Evolutionary conservation across 1,140 invertebrate genomes (phyloP), one percentile per base, ranked within the genome.

Genomic region (Apis laboriosa): DNA sequence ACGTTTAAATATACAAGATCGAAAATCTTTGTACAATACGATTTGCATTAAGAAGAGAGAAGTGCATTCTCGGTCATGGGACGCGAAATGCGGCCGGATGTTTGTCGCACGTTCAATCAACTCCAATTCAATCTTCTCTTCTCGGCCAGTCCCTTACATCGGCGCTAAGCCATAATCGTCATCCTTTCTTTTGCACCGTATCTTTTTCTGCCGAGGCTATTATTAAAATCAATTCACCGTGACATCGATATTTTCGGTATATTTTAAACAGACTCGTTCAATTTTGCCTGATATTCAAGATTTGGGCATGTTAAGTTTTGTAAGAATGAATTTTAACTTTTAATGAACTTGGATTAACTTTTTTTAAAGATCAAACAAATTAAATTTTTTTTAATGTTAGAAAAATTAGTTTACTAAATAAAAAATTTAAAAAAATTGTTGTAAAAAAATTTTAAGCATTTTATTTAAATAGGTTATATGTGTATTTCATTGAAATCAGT

Each of bases 91-190:
- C 84, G 66, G 80, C 86, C 88, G 91, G 91, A 92, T 92, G 90
- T 91, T 92, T 91, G 86, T 92, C 85, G 83, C 86, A 85, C 80
- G 79, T 82, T 88, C 90, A 92, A 92, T 92, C 91, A 92, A 78
- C 74, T 87, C 74, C 90, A 91, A 92, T 92, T 92, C 89, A 89
- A 88, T 58, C 89, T 64, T 85, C 79, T 66, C 60, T 76, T 66
- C 75, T 83, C 75, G n/a, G 63, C 49, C 3, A 49, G 61, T 58
- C 86, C 86, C 86, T 87, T 72, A 75, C 68, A 34, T 80, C 77
- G 83, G 84, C 84, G 84, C 79, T 85, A 83, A 82, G 78, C 80
- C 83, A 34, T 63, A 77, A 58, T 71, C 73, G 43, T 75, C 66
- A 66, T 58, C 81, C 51, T 84, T 72, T 87, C 64, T 74, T 68